Evolutionary conservation across 37 sponge, comb jelly and placozoan species (phyloP), one percentile per base, ranked within the genome.

Genomic region (Chondrosia reniformis): DNA sequence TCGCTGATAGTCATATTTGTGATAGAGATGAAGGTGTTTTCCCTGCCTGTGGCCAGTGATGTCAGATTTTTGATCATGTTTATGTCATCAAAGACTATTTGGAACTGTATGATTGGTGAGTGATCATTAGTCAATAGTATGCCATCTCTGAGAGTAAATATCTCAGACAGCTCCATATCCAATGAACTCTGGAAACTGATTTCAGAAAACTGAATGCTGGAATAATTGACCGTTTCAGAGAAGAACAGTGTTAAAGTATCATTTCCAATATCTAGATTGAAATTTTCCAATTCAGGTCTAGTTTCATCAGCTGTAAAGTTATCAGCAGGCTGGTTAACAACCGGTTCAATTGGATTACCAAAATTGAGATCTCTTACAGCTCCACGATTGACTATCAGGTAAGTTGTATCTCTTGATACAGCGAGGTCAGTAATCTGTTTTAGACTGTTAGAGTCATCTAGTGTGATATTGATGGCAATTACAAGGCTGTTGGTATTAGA

Each of bases 301-400:
- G 96, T 95, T 3, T 43, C 73, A 61, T 95, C 96, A 12, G 30
- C 75, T 8, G 77, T 79, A 66, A 81, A 95, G 33, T 85, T 83
- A 83, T 45, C 76, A 41, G 74, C 28, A 0, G 10, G 67, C 17
- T 36, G 52, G n/a, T n/a, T n/a, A 6, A 82, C 77, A 30, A 49
- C 81, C 34, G 71, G 45, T 44, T 40, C 22, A 17, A 85, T 87
- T n/a, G 88, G 76, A 45, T 84, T 87, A 19, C 46, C 32, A 21
- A 82, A 86, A 77, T 86, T 86, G 80, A 89, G 89, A 43, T 95
- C 96, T 62, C 67, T 63, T n/a, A 92, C 80, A 76, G 86, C 84
- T 13, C 76, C 90, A 36, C 25, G 19, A 15, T 17, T 42, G 44
- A 91, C 81, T 12, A 71, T 46, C 2, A 95, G 61, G 77, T 75